Evolutionary conservation across 1,140 invertebrate genomes (phyloP).

Genomic region (Hypothenemus hampei): DNA sequence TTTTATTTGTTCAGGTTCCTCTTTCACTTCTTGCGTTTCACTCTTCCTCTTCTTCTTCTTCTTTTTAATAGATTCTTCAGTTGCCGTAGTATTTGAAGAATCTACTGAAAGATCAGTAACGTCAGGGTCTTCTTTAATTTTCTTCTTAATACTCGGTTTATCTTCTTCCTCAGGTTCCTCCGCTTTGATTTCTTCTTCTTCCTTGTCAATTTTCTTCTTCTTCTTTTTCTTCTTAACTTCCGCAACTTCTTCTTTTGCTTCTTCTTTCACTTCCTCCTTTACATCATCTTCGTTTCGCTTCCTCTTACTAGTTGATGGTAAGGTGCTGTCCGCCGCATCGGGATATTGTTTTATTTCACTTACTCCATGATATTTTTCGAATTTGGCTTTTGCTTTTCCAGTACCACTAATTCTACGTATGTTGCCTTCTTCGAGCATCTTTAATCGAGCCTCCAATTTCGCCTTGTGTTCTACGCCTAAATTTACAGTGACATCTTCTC

Average conservation of each 20-base stretch:
- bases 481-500: conserved; percentile 65
- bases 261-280: conserved; percentile 37
- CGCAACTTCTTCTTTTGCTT: conserved; percentile 31
- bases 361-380: conserved; percentile 84
- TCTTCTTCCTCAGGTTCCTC: too few relatives aligned
- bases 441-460: conserved; percentile 75
- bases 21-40: conserved; percentile 38
- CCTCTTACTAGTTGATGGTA: conserved; percentile 49
- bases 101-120: too few relatives aligned
- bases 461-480: conserved; percentile 74
- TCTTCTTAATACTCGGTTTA: too few relatives aligned
- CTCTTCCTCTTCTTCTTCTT: conserved; percentile 49
- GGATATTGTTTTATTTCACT: conserved; percentile 66
- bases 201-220: conserved; percentile 41
- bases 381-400: conserved; percentile 79
- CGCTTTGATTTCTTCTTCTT: too few relatives aligned
- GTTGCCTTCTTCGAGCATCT: conserved; percentile 80
- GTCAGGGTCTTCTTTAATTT: too few relatives aligned
- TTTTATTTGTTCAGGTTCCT: conserved; percentile 30
- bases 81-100: too few relatives aligned
- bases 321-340: conserved; percentile 55
- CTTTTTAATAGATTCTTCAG: conserved; percentile 44
- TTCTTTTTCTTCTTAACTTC: conserved; percentile 32
- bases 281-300: conserved; percentile 47
- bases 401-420: conserved; percentile 78